Evolutionary conservation across 2,888 invertebrate species (phyloP), one percentile per base, ranked within the genome.

Genomic region (Noctua pronuba): DNA sequence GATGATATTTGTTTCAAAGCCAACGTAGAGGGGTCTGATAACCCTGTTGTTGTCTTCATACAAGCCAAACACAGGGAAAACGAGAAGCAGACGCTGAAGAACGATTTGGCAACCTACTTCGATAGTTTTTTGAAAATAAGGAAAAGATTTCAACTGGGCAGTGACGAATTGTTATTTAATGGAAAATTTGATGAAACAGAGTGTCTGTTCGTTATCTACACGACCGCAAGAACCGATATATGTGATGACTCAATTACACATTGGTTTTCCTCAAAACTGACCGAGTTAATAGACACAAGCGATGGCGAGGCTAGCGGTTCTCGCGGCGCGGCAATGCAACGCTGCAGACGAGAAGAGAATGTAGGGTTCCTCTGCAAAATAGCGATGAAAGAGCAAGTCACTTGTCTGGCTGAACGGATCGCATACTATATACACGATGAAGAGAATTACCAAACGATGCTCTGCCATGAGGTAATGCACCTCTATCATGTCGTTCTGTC

Each of bases 1-100:
- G 88, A 88, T 52, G 88, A 89, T 31, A 78, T 89, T 28, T 85
- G 82, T 60, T 71, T 88, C 4, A 88, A 71, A 77, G 76, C 73
- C 0, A 84, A 77, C 62, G 55, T 79, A 1, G 65, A 80, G 8
- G 77, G 65, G 3, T n/a, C 58, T 2, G 35, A 78, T 16, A 66
- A 66, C 31, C 77, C 80, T 1, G 6, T 82, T 8, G n/a, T 60
- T 0, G 73, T 80, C 0, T 88, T 88, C 13, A 70, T 88, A 24
- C 88, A 88, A 75, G 73, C 79, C 24, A 88, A 86, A 70, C 88
- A 88, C 31, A 86, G 60, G 11, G 82, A 86, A 10, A 73, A 83
- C 41, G 38, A 77, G 44, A 65, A 55, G 13, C 44, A 41, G 68
- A 72, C 73, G 21, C 58, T 44, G 8, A 75, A 68, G 38, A 68